These are phyloP conservation scores for Neogobius melanostomus DNA, from an alignment of 2,113 vertebrate genomes.

Conservation along the genomic window DNA sequence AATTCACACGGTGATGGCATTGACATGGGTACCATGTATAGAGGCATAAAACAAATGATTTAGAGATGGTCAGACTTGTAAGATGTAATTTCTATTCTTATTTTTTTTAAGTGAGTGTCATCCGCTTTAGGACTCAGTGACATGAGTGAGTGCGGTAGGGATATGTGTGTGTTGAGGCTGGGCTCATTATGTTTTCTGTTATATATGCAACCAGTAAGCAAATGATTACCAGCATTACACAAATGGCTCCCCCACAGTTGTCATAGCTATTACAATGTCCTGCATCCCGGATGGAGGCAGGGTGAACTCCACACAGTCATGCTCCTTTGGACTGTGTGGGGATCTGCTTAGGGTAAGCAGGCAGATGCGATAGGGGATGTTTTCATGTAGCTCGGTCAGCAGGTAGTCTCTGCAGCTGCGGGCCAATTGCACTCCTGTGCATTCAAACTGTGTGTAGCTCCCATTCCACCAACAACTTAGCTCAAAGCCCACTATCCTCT, in stretches of 20 bases:
- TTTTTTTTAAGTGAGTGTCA: slow-evolving; percentile 12
- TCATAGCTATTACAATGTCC: slow-evolving; percentile 97
- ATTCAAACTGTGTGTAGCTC: slow-evolving; percentile 91
- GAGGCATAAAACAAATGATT: slow-evolving; percentile 10
- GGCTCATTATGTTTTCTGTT: slow-evolving; percentile 93
- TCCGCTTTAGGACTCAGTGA: slow-evolving; percentile 40
- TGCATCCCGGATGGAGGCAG: slow-evolving; percentile 87
- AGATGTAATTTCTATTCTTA: not conserved
- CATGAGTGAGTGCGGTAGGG: slow-evolving; percentile 67
- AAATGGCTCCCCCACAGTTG: slow-evolving; percentile 96
- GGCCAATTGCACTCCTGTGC: slow-evolving; percentile 86
- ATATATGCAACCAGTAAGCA: slow-evolving; percentile 96
- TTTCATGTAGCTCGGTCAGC: slow-evolving; percentile 86
- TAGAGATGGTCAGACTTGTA: not conserved
- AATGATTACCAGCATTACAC: slow-evolving; percentile 97
- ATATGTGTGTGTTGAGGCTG: slow-evolving; percentile 66
- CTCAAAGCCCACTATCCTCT: slow-evolving; percentile 79
- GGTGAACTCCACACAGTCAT: slow-evolving; percentile 89
- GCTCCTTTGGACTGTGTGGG: slow-evolving; percentile 30
- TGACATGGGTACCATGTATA: not conserved
- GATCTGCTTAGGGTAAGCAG: slow-evolving; percentile 73
- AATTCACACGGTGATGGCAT: slow-evolving; percentile 21
- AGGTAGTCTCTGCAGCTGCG: slow-evolving; percentile 88
- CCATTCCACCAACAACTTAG: slow-evolving; percentile 96
- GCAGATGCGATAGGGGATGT: slow-evolving; percentile 92